Conservation (phyloP, 2,797 vertebrate genomes). For the Sebastiscus albofasciatus region DNA sequence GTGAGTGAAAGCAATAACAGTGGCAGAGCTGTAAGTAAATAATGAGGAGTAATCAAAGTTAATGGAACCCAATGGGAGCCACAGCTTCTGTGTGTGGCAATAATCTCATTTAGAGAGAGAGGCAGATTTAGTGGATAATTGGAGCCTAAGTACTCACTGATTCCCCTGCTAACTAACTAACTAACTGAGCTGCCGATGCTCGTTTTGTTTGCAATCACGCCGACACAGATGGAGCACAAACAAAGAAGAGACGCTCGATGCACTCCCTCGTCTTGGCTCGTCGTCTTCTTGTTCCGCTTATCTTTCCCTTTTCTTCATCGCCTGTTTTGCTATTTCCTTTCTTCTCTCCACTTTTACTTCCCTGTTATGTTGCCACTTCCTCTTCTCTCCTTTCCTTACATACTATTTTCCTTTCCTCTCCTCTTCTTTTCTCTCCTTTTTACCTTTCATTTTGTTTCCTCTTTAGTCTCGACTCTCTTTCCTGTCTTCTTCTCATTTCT, state of each 20-base stretch:
- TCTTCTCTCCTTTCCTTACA: background rate
- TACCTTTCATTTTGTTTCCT: background rate
- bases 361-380: background rate
- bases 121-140: constrained; percentile 88
- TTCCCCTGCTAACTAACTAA: constrained; percentile 84
- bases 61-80: constrained; percentile 88
- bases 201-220: constrained; percentile 74
- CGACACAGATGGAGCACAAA: constrained; percentile 67
- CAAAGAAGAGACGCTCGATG: constrained; percentile 44
- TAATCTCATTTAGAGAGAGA: constrained; percentile 87
- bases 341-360: background rate
- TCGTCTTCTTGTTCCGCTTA: background rate
- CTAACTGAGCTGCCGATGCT: constrained; percentile 74
- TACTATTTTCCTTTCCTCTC: background rate
- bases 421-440: background rate
- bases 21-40: constrained; percentile 88
- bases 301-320: background rate
- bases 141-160: constrained; percentile 83
- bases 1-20: constrained; percentile 79
- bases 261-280: background rate
- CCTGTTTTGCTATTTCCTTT: background rate
- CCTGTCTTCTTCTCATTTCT: background rate
- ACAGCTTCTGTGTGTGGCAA: constrained; percentile 83
- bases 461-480: background rate
- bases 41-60: constrained; percentile 90